Conservation (phyloP, 1,140 invertebrate genomes). For the Drosophila serrata region DNA sequence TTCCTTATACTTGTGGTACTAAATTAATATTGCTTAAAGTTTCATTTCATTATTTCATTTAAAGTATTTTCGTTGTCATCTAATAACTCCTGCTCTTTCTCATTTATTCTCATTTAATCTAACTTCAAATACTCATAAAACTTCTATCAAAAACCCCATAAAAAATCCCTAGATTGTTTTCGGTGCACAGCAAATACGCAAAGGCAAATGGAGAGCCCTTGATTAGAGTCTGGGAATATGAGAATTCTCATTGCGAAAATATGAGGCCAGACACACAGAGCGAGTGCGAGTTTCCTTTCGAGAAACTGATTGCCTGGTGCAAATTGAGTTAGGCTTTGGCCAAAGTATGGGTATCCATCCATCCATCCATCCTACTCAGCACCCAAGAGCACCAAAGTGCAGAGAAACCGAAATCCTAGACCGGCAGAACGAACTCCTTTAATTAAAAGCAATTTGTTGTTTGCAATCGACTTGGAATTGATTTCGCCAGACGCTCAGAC, state of each 20-base stretch:
- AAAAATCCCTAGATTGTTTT: neutral
- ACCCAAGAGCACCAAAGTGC: neutral
- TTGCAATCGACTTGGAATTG: conserved; percentile 79
- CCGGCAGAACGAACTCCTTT: conserved; percentile 71
- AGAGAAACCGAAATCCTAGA: conserved; percentile 20
- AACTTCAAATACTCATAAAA: neutral
- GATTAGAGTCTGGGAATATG: conserved; percentile 30
- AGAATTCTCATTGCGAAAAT: conserved; percentile 40
- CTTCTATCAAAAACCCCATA: neutral
- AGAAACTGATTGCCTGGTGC: conserved; percentile 40
- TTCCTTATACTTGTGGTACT: too few species aligned
- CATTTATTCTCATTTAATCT: too few species aligned
- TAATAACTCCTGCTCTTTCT: too few species aligned
- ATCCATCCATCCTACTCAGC: too few species aligned
- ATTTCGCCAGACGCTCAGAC: conserved; percentile 59
- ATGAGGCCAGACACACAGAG: conserved; percentile 26
- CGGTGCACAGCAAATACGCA: conserved; percentile 14
- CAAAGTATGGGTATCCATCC: conserved; percentile 23
- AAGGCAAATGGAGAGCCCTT: conserved; percentile 28
- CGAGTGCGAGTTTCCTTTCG: neutral
- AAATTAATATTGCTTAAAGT: too few species aligned
- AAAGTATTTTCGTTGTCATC: too few species aligned
- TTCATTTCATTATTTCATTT: too few species aligned
- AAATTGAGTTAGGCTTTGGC: conserved; percentile 54
- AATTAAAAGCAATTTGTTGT: conserved; percentile 82